phyloP scores from a whole-genome alignment of 2,888 invertebrate species.

The Bugula neritina region DNA sequence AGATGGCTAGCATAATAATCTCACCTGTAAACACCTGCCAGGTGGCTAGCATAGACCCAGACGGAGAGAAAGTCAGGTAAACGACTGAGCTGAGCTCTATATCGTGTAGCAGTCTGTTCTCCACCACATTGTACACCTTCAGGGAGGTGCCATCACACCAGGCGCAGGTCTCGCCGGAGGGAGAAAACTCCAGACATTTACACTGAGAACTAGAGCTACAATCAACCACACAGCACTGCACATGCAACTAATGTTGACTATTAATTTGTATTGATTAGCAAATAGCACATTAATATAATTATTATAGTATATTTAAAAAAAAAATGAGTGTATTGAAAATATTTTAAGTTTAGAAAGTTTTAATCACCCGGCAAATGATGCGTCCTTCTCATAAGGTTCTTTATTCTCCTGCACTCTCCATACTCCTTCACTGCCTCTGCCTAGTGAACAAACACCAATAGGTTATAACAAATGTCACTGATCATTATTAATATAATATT shows the following conservation, averaged over 20 bases:
- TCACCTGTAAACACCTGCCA: slow-evolving; percentile 5
- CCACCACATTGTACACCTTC: not conserved
- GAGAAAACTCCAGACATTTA: slow-evolving; percentile 19
- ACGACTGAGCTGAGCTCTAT: not conserved
- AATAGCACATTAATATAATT: too few relatives aligned
- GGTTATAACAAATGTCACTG: too few relatives aligned
- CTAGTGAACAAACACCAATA: too few relatives aligned
- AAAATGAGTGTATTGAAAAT: not conserved
- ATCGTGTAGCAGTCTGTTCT: not conserved
- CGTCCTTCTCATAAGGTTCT: slow-evolving; percentile 8
- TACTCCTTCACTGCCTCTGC: slow-evolving; percentile 1
- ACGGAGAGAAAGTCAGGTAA: not conserved
- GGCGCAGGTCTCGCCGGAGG: not conserved
- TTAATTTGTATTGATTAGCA: too few relatives aligned
- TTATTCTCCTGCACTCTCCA: slow-evolving; percentile 1
- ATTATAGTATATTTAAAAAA: too few relatives aligned
- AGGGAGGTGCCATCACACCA: not conserved
- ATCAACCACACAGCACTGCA: too few relatives aligned
- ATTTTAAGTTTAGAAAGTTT: not conserved
- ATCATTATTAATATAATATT: too few relatives aligned
- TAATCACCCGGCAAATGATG: not conserved
- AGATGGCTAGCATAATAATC: not conserved
- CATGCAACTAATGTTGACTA: too few relatives aligned
- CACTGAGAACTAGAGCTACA: too few relatives aligned
- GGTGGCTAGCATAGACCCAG: not conserved